phyloP scores from a whole-genome alignment of 1,140 invertebrate genomes.

The Hylaeus volcanicus region DNA sequence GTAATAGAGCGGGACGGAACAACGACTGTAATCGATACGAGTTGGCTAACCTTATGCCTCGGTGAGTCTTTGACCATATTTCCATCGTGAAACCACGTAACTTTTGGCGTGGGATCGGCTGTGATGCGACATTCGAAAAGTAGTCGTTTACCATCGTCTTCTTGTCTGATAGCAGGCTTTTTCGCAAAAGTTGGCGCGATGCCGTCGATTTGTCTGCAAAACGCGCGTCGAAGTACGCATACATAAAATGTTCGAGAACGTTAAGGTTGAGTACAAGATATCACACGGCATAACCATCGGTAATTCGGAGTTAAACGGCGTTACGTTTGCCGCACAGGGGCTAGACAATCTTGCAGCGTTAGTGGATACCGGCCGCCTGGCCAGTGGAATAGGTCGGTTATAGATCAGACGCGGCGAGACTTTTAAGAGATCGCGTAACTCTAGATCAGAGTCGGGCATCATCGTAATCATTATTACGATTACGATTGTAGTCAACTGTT shows the following conservation, averaged over 20 bases:
- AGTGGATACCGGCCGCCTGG: background rate
- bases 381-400: background rate
- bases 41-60: constrained; percentile 88
- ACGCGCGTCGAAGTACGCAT: background rate
- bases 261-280: background rate
- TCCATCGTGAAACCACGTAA: constrained; percentile 95
- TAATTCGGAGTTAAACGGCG: background rate
- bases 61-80: constrained; percentile 87
- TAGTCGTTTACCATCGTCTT: constrained; percentile 96
- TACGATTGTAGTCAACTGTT: no score
- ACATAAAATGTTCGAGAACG: background rate
- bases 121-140: constrained; percentile 97
- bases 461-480: no score
- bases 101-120: constrained; percentile 94
- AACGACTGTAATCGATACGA: background rate
- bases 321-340: background rate
- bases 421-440: no score
- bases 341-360: background rate
- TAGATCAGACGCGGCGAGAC: background rate
- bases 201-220: constrained; percentile 95
- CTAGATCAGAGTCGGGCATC: no score
- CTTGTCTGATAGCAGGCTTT: constrained; percentile 97
- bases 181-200: constrained; percentile 98
- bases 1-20: no score
- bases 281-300: background rate